Evolutionary conservation across 2,797 vertebrate genomes (phyloP).

Genomic region (Pipistrellus nathusii): DNA sequence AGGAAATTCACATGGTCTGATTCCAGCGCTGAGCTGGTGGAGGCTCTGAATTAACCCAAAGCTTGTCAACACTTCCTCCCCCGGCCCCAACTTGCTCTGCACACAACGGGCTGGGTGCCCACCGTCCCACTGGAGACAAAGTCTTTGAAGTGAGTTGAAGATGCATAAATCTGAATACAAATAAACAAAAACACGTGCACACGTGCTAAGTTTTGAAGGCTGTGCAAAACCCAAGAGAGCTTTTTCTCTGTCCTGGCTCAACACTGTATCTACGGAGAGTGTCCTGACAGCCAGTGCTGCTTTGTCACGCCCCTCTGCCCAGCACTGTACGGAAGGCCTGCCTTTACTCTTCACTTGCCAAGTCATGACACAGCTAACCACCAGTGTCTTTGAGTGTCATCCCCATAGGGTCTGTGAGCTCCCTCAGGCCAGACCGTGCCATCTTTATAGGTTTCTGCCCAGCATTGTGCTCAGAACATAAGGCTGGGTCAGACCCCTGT

Average conservation of each 20-base stretch:
- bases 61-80: not conserved
- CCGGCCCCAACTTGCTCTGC: not conserved
- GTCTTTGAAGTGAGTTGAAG: not conserved
- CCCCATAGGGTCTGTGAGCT: not conserved
- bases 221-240: not conserved
- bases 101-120: not conserved
- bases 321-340: not conserved
- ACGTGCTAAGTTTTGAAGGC: not conserved
- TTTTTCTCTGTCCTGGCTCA: not conserved
- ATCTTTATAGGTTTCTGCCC: not conserved
- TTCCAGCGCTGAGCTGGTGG: not conserved
- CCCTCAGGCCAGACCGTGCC: not conserved
- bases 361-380: not conserved
- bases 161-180: not conserved
- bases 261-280: not conserved
- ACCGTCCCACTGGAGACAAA: not conserved
- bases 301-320: not conserved
- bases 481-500: not conserved
- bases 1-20: not conserved
- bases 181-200: not conserved
- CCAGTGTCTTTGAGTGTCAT: not conserved
- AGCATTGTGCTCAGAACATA: not conserved
- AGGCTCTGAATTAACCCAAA: constrained; percentile 36
- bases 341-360: not conserved
- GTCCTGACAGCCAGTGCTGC: not conserved